These are phyloP conservation scores for Hucho hucho DNA, from an alignment of 2,113 vertebrate species.

Conservation along the genomic window DNA sequence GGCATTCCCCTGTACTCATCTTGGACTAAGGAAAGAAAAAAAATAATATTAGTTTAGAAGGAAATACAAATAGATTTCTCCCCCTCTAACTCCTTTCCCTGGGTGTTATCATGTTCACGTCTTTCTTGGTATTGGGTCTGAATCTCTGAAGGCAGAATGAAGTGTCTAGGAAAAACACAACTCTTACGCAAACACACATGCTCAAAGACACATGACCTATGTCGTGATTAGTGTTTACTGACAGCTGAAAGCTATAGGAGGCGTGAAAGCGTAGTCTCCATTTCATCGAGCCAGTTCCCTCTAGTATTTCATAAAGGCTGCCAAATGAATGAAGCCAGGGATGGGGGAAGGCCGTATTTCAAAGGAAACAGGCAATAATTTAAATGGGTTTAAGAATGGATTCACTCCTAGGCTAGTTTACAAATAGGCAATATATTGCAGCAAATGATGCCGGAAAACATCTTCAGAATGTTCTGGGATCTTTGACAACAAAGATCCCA, in stretches of 20 bases:
- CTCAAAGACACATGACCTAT: background rate
- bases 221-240: background rate
- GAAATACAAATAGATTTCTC: slow-evolving; percentile 1
- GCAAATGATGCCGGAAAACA: background rate
- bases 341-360: background rate
- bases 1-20: background rate
- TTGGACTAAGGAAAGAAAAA: too few species aligned
- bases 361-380: too few species aligned
- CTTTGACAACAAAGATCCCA: too few species aligned
- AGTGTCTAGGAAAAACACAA: background rate
- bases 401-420: background rate
- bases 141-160: background rate
- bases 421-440: background rate
- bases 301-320: too few species aligned
- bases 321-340: background rate
- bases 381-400: background rate
- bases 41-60: slow-evolving; percentile 21
- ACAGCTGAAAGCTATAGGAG: background rate
- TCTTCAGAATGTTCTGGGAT: background rate
- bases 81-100: background rate
- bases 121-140: background rate
- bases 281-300: background rate
- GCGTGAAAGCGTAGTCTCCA: background rate
- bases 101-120: background rate
- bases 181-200: background rate